Conservation (phyloP, 2,113 vertebrate genomes). For the Arvicanthis niloticus region DNA sequence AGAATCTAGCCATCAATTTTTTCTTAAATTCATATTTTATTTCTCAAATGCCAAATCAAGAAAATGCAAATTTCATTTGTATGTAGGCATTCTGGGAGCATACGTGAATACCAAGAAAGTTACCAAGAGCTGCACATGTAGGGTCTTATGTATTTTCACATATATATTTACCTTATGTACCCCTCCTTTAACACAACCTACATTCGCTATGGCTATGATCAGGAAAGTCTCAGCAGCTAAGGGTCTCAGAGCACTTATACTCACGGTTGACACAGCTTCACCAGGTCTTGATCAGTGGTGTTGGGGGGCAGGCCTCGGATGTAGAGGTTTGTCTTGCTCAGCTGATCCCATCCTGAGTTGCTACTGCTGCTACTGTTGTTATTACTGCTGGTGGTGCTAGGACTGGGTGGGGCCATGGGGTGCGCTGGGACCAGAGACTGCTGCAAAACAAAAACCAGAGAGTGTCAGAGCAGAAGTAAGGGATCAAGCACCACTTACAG, state of each 20-base stretch:
- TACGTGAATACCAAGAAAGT: not conserved
- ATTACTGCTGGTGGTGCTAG: slow-evolving; percentile 97
- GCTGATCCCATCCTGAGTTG: slow-evolving; percentile 98
- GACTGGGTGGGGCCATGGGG: slow-evolving; percentile 99
- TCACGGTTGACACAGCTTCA: slow-evolving; percentile 99
- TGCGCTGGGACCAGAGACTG: slow-evolving; percentile 93
- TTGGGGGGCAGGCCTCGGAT: slow-evolving; percentile 96
- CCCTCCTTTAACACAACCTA: not conserved
- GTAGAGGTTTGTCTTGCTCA: slow-evolving; percentile 99
- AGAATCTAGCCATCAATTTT: not conserved
- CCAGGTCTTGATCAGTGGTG: slow-evolving; percentile 99
- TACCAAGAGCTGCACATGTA: not conserved
- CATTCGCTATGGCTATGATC: not conserved
- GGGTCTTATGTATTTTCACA: not conserved
- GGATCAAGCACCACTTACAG: not conserved
- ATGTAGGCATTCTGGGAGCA: not conserved
- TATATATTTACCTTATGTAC: not conserved
- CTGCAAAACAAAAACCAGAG: slow-evolving; percentile 85
- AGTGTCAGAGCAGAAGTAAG: slow-evolving; percentile 1
- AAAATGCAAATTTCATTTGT: not conserved
- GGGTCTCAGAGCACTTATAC: slow-evolving; percentile 81
- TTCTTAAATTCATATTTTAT: not conserved
- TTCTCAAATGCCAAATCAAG: slow-evolving; percentile 18
- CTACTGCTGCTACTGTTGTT: slow-evolving; percentile 97
- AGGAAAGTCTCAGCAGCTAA: not conserved